A percentile compares a stretch with the other conserved stretches of the same genome.
phyloP scores from a whole-genome alignment of 2,888 invertebrate species.

The Globia sparganii region DNA sequence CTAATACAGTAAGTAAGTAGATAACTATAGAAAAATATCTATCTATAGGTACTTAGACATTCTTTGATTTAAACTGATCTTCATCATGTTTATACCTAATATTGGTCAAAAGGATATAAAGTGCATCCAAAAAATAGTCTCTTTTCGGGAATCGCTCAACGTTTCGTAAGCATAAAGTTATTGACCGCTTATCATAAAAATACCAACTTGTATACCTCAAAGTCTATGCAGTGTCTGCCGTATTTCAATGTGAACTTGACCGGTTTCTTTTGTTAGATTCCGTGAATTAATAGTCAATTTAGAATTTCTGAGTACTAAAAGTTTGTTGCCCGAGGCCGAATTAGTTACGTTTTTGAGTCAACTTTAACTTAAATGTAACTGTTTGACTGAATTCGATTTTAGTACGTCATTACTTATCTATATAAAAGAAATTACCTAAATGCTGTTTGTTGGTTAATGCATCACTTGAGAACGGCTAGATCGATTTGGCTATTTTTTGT shows the following conservation, averaged over 20 bases:
- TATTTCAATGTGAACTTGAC: slow-evolving; percentile 48
- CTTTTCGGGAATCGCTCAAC: not conserved
- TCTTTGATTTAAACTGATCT: not conserved
- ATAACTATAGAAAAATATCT: not conserved
- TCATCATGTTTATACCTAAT: not conserved
- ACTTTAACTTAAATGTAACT: slow-evolving; percentile 30
- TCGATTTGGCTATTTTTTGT: not conserved
- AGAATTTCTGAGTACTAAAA: slow-evolving; percentile 38
- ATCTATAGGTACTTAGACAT: too few species aligned
- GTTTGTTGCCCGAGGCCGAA: slow-evolving; percentile 24
- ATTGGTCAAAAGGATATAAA: not conserved
- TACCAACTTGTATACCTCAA: not conserved
- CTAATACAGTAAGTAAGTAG: not conserved
- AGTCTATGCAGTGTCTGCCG: slow-evolving; percentile 4
- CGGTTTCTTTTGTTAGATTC: slow-evolving; percentile 44
- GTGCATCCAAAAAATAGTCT: not conserved
- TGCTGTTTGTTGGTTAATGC: not conserved
- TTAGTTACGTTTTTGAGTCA: slow-evolving; percentile 38
- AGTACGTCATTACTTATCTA: not conserved
- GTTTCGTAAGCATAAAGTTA: not conserved
- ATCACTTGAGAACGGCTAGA: not conserved
- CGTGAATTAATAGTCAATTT: slow-evolving; percentile 53
- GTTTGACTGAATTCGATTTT: slow-evolving; percentile 18
- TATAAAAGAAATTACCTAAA: not conserved
- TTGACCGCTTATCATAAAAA: slow-evolving; percentile 27